These are phyloP conservation scores for Nilaparvata lugens DNA, from an alignment of 1,140 invertebrate genomes.

Conservation along the genomic window DNA sequence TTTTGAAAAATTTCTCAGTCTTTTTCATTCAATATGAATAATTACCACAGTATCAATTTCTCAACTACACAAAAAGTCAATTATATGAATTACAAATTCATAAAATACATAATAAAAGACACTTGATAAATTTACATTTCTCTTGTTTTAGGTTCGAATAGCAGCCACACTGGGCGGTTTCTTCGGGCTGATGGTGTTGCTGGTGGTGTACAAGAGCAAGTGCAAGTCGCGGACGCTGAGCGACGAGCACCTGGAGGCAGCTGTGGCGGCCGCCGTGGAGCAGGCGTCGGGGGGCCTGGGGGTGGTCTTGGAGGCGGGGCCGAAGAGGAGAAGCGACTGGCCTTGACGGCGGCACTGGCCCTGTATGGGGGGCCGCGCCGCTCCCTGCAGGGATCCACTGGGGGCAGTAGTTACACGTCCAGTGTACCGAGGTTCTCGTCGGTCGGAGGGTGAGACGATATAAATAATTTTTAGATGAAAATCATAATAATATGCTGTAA, in stretches of 20 bases:
- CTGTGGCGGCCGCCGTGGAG: conserved; percentile 63
- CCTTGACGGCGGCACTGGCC: neutral
- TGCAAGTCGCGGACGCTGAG: conserved; percentile 43
- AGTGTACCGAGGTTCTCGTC: conserved; percentile 12
- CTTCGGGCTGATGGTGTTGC: conserved; percentile 77
- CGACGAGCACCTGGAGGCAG: conserved; percentile 44
- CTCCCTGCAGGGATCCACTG: neutral
- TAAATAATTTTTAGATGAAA: no score
- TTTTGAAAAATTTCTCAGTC: no score
- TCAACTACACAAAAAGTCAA: no score
- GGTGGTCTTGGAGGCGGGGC: no score
- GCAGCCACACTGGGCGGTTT: conserved; percentile 80
- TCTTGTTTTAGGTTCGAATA: conserved; percentile 48
- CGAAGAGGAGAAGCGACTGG: conserved; percentile 55
- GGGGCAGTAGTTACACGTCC: conserved; percentile 3
- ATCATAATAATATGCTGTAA: no score
- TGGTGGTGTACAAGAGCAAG: conserved; percentile 77
- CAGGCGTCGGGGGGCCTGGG: no score
- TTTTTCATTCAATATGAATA: no score
- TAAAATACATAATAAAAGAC: no score
- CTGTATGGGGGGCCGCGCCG: conserved; percentile 8
- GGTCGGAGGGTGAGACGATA: conserved; percentile 10
- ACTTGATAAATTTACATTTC: no score
- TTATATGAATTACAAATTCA: no score
- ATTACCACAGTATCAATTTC: no score